Percentiles rank a stretch among this genome's conserved stretches.
These are phyloP conservation scores for Montipora foliosa DNA, from an alignment of 64 coral and sea anemone species.

Conservation along the genomic window DNA sequence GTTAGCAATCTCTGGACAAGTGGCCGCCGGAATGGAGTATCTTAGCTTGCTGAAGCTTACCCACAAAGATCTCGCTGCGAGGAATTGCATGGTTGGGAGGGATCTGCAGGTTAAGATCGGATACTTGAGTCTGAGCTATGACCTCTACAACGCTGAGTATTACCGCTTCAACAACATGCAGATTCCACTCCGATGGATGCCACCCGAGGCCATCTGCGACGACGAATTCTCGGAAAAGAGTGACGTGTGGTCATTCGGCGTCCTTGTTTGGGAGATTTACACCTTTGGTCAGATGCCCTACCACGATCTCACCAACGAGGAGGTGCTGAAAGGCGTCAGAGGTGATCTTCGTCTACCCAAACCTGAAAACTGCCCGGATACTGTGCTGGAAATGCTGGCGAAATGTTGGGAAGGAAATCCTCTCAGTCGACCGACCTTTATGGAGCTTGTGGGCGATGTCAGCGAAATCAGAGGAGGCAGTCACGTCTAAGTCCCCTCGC, in stretches of 20 bases:
- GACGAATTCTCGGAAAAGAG: conserved; percentile 93
- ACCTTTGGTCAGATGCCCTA: conserved; percentile 83
- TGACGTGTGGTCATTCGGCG: conserved; percentile 95
- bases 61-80: conserved; percentile 96
- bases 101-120: conserved; percentile 91
- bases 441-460: conserved; percentile 76
- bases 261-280: conserved; percentile 97
- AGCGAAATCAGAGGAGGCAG: conserved; percentile 77
- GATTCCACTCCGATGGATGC: conserved; percentile 97
- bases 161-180: conserved; percentile 87
- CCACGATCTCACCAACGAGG: conserved; percentile 82
- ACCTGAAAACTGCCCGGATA: conserved; percentile 91
- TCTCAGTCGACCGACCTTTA: conserved; percentile 65
- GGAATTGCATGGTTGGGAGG: conserved; percentile 92
- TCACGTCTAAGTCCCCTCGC: conserved; percentile 58
- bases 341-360: conserved; percentile 93
- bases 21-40: conserved; percentile 92
- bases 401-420: conserved; percentile 90
- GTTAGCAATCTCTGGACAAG: conserved; percentile 75
- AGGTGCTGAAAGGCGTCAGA: conserved; percentile 89
- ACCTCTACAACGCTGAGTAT: conserved; percentile 87
- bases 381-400: conserved; percentile 79
- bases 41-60: conserved; percentile 67
- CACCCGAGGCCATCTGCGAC: conserved; percentile 93
- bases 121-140: conserved; percentile 92